These are phyloP conservation scores for Macropis europaea DNA, from an alignment of 2,888 invertebrate species.

Conservation along the genomic window DNA sequence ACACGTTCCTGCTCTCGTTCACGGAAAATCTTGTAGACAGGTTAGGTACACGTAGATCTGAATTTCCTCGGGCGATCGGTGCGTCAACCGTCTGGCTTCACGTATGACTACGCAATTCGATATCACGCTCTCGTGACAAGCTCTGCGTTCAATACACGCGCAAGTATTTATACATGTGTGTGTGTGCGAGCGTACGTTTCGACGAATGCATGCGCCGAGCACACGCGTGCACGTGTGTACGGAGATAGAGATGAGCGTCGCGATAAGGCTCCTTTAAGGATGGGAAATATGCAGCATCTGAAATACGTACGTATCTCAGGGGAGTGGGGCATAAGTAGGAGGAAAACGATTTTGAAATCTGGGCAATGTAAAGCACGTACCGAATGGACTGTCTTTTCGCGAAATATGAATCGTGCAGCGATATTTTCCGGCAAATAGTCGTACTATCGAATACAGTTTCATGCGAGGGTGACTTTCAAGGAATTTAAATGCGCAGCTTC, in stretches of 20 bases:
- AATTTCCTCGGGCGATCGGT: conserved; percentile 70
- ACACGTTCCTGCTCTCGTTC: conserved; percentile 16
- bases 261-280: conserved; percentile 52
- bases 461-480: conserved; percentile 9
- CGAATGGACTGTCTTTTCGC: conserved; percentile 38
- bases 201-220: background rate
- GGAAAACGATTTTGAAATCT: conserved; percentile 39
- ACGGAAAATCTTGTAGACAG: conserved; percentile 55
- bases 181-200: background rate
- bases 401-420: conserved; percentile 27
- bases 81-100: conserved; percentile 71
- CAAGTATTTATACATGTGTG: background rate
- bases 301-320: conserved; percentile 32
- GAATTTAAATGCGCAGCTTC: conserved; percentile 6
- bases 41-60: conserved; percentile 60
- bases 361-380: conserved; percentile 27
- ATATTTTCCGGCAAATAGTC: conserved; percentile 23
- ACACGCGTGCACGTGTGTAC: too few relatives aligned
- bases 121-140: conserved; percentile 65
- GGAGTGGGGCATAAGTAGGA: conserved; percentile 14
- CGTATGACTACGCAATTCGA: conserved; percentile 77
- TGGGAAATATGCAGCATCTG: conserved; percentile 43
- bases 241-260: background rate
- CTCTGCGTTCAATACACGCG: conserved; percentile 7
- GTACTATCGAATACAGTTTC: background rate